A percentile compares a stretch with the other conserved stretches of the same genome.
phyloP scores from a whole-genome alignment of 2,113 vertebrate genomes.

The Sus scrofa region T2T-Sscrofa CM000824.6:141250001-141250500 shows the following conservation, averaged over 20 bases:
- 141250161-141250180: background rate
- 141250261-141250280: background rate
- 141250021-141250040: background rate
- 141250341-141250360: background rate
- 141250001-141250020: background rate
- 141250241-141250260: background rate
- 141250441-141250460: conserved; percentile 24
- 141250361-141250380: background rate
- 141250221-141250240: background rate
- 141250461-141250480: background rate
- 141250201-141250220: background rate
- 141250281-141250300: background rate
- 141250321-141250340: background rate
- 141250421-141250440: background rate
- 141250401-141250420: background rate
- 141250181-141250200: background rate
- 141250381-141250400: background rate
- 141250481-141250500: conserved; percentile 23
- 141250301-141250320: background rate
- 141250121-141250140: background rate
- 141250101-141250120: background rate
- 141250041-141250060: background rate
- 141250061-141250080: background rate
- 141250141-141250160: background rate
- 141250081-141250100: background rate